A percentile compares a stretch with the other conserved stretches of the same genome.
phyloP scores from a whole-genome alignment of 53 echinoderm and acorn worm genomes.

The Antedon mediterranea region DNA sequence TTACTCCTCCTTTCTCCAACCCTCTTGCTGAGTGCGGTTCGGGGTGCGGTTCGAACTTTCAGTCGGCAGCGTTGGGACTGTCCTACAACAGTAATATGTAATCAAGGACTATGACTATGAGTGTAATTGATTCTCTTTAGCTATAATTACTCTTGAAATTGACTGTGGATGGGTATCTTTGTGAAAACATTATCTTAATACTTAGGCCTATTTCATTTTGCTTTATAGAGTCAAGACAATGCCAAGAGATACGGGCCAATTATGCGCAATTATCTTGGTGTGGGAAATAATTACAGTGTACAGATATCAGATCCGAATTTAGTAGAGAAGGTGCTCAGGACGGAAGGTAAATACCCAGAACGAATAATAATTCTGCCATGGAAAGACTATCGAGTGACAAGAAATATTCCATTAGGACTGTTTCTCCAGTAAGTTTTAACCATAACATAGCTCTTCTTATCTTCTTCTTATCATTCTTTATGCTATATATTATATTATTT shows the following conservation, averaged over 20 bases:
- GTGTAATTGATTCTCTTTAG: no score
- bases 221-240: neutral
- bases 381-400: neutral
- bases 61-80: no score
- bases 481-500: no score
- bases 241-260: neutral
- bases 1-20: no score
- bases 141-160: no score
- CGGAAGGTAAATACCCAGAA: neutral
- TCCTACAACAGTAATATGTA: no score
- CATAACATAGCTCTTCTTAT: neutral
- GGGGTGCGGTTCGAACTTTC: no score
- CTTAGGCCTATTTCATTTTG: neutral
- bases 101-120: no score
- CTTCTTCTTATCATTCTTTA: no score
- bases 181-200: neutral
- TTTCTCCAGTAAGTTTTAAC: neutral
- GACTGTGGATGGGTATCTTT: neutral
- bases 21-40: no score
- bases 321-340: neutral
- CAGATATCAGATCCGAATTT: neutral
- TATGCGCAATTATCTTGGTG: neutral
- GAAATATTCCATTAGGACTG: neutral
- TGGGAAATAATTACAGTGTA: neutral
- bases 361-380: neutral